Evolutionary conservation across 64 coral and sea anemone genomes (phyloP).

Genomic region (Montipora foliosa): DNA sequence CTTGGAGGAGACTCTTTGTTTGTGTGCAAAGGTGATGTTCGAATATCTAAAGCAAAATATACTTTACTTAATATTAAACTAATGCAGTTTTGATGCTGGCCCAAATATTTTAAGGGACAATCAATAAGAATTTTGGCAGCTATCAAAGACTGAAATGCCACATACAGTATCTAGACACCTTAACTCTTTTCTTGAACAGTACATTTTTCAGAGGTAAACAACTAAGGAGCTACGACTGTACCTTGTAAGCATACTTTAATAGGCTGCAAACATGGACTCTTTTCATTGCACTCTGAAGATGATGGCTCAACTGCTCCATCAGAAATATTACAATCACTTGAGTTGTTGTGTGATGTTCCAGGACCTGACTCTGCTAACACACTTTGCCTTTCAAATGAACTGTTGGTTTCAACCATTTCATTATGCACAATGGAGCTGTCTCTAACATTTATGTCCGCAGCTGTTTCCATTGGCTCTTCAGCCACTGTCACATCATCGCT

Average conservation of each 20-base stretch:
- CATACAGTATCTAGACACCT: too few species aligned
- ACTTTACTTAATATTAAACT: neutral
- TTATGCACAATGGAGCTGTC: neutral
- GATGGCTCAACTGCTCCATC: neutral
- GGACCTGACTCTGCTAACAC: neutral
- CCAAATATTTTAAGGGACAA: too few species aligned
- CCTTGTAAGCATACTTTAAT: neutral
- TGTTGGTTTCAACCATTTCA: neutral
- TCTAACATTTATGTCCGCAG: neutral
- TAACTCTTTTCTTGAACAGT: too few species aligned
- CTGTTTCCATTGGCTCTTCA: constrained; percentile 26
- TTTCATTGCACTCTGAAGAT: neutral
- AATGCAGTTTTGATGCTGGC: too few species aligned
- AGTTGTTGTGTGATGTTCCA: neutral
- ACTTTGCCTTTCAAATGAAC: neutral
- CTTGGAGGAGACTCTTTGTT: neutral
- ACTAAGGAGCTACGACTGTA: neutral
- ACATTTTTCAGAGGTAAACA: too few species aligned
- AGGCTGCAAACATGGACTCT: neutral
- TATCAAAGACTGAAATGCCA: too few species aligned
- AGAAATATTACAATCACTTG: neutral
- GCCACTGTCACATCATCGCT: neutral
- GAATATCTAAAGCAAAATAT: neutral
- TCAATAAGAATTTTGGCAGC: too few species aligned
- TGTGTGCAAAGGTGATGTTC: neutral